A percentile compares a stretch with the other conserved stretches of the same genome.
phyloP scores from a whole-genome alignment of 2,797 vertebrate species.

The Peromyscus melanophrys region DNA sequence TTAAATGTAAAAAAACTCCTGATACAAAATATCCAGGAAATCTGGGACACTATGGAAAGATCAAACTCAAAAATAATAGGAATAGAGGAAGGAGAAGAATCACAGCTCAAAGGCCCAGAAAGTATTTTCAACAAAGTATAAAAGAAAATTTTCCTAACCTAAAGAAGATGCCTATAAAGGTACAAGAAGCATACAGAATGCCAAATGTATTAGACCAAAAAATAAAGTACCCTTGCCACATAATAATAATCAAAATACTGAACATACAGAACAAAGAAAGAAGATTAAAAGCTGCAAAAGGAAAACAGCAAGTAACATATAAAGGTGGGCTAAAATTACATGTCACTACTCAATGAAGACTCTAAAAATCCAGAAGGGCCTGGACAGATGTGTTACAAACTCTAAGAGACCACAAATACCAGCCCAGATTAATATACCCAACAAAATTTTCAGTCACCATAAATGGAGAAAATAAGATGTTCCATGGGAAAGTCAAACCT shows the following conservation, averaged over 20 bases:
- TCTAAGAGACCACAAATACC: too few relatives aligned
- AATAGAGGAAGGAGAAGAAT: not conserved
- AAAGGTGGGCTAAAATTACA: not conserved
- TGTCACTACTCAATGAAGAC: not conserved
- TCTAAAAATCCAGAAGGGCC: too few relatives aligned
- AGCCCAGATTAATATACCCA: too few relatives aligned
- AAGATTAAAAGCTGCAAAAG: not conserved
- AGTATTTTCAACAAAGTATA: not conserved
- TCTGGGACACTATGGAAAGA: not conserved
- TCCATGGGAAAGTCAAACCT: too few relatives aligned
- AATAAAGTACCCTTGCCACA: not conserved
- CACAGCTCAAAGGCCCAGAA: not conserved
- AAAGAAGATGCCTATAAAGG: too few relatives aligned
- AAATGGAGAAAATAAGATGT: too few relatives aligned
- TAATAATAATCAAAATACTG: not conserved
- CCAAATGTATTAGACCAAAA: too few relatives aligned
- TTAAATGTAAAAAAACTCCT: not conserved
- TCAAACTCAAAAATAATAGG: not conserved
- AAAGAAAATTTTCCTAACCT: too few relatives aligned
- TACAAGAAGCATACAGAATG: too few relatives aligned
- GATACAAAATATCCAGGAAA: not conserved
- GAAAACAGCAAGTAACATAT: not conserved
- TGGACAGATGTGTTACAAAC: too few relatives aligned
- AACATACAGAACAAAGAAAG: not conserved
- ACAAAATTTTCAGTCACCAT: too few relatives aligned